phyloP scores from a whole-genome alignment of 2,113 vertebrate species.

The Cercopithecus mona region DNA sequence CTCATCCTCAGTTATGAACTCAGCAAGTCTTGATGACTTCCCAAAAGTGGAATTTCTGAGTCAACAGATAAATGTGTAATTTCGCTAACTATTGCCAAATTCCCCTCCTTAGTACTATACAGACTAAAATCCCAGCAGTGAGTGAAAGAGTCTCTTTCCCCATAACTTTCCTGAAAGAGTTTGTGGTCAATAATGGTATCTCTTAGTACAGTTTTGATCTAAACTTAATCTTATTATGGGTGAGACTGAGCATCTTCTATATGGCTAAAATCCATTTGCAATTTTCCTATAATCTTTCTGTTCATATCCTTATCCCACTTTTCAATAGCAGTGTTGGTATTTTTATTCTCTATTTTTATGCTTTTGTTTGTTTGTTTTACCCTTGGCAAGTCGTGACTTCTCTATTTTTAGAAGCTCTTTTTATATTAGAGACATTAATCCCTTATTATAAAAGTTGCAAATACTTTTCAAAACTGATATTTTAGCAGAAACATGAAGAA shows the following conservation, averaged over 20 bases:
- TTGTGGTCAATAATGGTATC: not conserved
- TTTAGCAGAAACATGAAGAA: not conserved
- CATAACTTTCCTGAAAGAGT: not conserved
- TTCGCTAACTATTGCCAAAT: not conserved
- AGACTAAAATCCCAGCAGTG: not conserved
- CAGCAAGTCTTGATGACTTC: not conserved
- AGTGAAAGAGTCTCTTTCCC: not conserved
- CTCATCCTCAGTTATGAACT: not conserved
- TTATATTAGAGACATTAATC: not conserved
- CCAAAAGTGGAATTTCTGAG: not conserved
- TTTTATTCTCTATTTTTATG: not conserved
- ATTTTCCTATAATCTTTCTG: not conserved
- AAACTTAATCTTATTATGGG: not conserved
- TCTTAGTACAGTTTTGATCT: not conserved
- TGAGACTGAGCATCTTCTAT: not conserved
- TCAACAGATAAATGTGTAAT: not conserved
- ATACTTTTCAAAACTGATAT: not conserved
- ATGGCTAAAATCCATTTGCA: not conserved
- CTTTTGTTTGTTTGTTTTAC: not conserved
- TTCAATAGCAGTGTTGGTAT: not conserved
- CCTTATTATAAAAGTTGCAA: not conserved
- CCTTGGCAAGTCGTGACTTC: not conserved
- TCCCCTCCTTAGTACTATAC: not conserved
- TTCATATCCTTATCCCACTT: not conserved
- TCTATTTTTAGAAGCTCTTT: not conserved